Base-by-base conservation (phyloP, 2,797 vertebrate genomes). In the Hipposideros larvatus region DNA sequence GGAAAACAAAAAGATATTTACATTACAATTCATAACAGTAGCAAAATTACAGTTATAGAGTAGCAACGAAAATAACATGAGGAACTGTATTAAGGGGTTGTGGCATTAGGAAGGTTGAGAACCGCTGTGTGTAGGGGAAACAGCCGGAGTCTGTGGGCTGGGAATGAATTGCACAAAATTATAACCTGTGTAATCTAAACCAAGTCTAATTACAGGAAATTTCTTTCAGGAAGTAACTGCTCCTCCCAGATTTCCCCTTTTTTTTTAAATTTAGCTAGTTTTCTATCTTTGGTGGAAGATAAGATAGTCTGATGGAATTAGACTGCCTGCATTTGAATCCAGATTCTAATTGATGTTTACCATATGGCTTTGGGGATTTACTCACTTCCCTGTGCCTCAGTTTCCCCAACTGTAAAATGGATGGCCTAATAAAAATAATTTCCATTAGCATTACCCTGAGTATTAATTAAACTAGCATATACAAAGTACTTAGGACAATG, bases 221-320 rank as follows among this genome's bases (percentile, higher is more conserved):
- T 90, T 91, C 51, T 91, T 84, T 95, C 21, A 71, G 37, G 55
- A 93, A 92, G 34, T 84, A 89, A 94, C 0, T 41, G 13, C 53
- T 94, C 1, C 14, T 63, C 46, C 31, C 16, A 43, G 37, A 24
- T 87, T 92, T 15, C 11, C 26, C 21, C 13, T 93, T 88, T 57
- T n/a, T 87, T 96, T 92, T 83, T 19, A 93, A 55, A 78, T 55
- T 37, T 37, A 37, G 13, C 31, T 5, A 59, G 79, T 91, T 95
- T 85, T 73, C 15, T 94, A 31, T 63, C n/a, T 87, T 91, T 79
- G 11, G 8, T 57, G 28, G 10, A 31, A 63, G 59, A 65, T n/a
- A 82, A 71, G 3, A 84, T 18, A 66, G 4, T 75, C 31, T 87
- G 13, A 70, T 74, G 18, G 46, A 85, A 87, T 83, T 66, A 95